These are phyloP conservation scores for Calliphora vicina DNA, from an alignment of 1,140 invertebrate genomes.

Conservation along the genomic window DNA sequence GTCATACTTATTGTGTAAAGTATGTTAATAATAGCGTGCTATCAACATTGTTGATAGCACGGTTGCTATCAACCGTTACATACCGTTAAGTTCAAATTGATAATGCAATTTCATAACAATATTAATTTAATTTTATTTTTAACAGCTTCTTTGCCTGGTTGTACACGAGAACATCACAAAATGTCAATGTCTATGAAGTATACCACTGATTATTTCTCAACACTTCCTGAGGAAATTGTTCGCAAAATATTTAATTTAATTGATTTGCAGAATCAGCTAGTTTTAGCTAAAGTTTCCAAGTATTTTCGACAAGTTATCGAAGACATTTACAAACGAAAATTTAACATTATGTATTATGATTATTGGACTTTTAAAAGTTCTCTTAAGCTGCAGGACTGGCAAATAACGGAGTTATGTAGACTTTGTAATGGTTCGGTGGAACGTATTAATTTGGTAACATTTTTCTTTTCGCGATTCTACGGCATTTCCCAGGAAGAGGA, in stretches of 20 bases:
- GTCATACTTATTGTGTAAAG: too few relatives aligned
- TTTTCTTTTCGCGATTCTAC: not conserved
- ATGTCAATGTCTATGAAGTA: too few relatives aligned
- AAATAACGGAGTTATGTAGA: slow-evolving; percentile 15
- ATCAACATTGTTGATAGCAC: too few relatives aligned
- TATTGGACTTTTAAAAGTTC: not conserved
- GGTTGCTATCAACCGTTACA: too few relatives aligned
- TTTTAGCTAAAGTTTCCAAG: not conserved
- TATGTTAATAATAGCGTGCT: too few relatives aligned
- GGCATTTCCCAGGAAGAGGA: not conserved
- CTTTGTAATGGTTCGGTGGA: not conserved
- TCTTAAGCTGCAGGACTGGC: not conserved
- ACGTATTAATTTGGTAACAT: not conserved
- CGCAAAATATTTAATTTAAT: not conserved
- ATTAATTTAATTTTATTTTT: too few relatives aligned
- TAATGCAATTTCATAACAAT: too few relatives aligned
- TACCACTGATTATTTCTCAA: too few relatives aligned
- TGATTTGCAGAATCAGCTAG: not conserved
- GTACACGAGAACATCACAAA: too few relatives aligned
- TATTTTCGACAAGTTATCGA: too few relatives aligned
- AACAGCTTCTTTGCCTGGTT: too few relatives aligned
- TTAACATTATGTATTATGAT: not conserved
- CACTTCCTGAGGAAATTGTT: not conserved
- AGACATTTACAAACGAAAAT: not conserved
- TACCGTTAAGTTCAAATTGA: too few relatives aligned